These are phyloP conservation scores for Ceramica pisi DNA, from an alignment of 2,888 invertebrate genomes.

Conservation along the genomic window DNA sequence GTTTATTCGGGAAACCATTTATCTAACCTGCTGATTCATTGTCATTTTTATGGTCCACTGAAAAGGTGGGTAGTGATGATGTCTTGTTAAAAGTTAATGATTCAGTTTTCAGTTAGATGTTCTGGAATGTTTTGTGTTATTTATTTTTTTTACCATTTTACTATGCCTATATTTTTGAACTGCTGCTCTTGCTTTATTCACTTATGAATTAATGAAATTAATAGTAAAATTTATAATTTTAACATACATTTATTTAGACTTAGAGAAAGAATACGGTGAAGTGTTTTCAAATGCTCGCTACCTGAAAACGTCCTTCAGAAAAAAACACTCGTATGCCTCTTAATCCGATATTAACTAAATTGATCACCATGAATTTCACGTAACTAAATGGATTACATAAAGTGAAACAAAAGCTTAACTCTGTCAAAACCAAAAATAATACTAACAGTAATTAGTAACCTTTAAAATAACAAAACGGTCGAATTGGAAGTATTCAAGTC, in stretches of 20 bases:
- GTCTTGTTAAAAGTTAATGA: conserved; percentile 16
- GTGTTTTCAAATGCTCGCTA: background rate
- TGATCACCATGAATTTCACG: background rate
- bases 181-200: background rate
- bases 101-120: conserved; percentile 3
- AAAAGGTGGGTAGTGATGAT: conserved; percentile 44
- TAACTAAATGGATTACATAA: background rate
- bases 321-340: background rate
- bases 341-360: background rate
- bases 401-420: background rate
- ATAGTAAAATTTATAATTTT: background rate
- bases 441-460: conserved; percentile 62
- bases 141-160: background rate
- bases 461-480: conserved; percentile 65
- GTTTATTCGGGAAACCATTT: conserved; percentile 44
- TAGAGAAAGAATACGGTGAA: background rate
- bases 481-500: conserved; percentile 55
- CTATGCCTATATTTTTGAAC: background rate
- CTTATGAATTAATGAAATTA: background rate
- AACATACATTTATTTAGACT: background rate
- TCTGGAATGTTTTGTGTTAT: background rate
- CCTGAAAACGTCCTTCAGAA: background rate
- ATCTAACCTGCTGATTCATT: conserved; percentile 29
- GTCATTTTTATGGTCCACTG: conserved; percentile 9
- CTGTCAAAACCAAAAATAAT: conserved; percentile 28